Evolutionary conservation across 2,113 vertebrate genomes (phyloP), one percentile per base, ranked within the genome.

Genomic region (Beaufortia kweichowensis): DNA sequence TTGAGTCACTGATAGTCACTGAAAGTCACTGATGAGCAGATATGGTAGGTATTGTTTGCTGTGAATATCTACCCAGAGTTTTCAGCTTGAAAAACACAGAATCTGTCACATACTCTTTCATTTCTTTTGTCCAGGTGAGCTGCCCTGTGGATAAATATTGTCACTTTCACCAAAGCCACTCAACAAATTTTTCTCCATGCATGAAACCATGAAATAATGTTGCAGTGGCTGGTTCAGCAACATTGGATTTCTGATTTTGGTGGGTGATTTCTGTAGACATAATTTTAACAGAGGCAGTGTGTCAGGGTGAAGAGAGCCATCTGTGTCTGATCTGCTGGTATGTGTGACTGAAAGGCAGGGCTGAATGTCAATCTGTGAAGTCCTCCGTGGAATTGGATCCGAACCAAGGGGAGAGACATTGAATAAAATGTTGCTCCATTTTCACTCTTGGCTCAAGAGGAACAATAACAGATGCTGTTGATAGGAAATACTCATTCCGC

Each of bases 301-400:
- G 48, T 53, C 48, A 53, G 19, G 19, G 56, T 46, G 41, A 46
- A 57, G 70, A 81, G 33, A 71, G 69, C 53, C 53, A 56, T 10
- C 19, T 73, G 31, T 39, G 46, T 43, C 50, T 73, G 77, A 72
- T 43, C 46, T 10, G 12, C 43, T 15, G 35, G 26, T 41, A 23
- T 72, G 31, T 76, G 62, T 46, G 59, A 61, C 61, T 60, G 41
- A 74, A 74, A 61, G 39, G 24, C 41, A 61, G 57, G 59, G 21
- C 29, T 71, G 57, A 23, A 33, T 76, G 46, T 65, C 67, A 59
- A 21, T 61, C 70, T n/a, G 19, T 56, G 23, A 68, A 63, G 46
- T 60, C 56, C 24, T 78, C 57, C 33, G 63, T 56, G 46, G 69
- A 68, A 75, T 60, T 78, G 75, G 41, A 68, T 78, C 31, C 15